These are phyloP conservation scores for Drosophila dunni DNA, from an alignment of 1,140 invertebrate species.

Conservation along the genomic window DNA sequence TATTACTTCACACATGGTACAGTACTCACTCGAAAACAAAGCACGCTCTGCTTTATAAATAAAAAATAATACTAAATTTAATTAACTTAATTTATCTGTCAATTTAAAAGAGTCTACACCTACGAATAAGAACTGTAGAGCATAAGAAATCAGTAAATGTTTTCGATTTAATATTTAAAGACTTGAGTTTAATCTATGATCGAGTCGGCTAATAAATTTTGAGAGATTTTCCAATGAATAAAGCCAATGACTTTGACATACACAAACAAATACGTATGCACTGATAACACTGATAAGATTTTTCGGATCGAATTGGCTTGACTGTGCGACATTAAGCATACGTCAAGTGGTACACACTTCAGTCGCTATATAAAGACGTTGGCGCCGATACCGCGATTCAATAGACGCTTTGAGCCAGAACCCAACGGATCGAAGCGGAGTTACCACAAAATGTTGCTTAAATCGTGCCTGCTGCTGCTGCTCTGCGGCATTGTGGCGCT, in stretches of 20 bases:
- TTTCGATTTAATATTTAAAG: constrained; percentile 8
- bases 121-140: neutral
- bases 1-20: no score
- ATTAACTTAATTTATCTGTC: neutral
- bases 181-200: constrained; percentile 39
- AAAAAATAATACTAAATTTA: neutral
- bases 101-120: neutral
- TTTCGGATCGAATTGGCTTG: constrained; percentile 41
- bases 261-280: constrained; percentile 19
- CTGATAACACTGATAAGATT: constrained; percentile 54
- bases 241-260: constrained; percentile 40
- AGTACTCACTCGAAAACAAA: no score
- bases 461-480: constrained; percentile 57
- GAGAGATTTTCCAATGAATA: constrained; percentile 58
- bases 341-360: constrained; percentile 44
- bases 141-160: neutral
- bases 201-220: constrained; percentile 55
- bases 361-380: constrained; percentile 49
- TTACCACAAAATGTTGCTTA: constrained; percentile 51
- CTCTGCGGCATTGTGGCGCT: constrained; percentile 53
- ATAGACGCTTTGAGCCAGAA: constrained; percentile 53
- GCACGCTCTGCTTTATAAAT: no score
- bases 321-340: constrained; percentile 50
- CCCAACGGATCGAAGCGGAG: constrained; percentile 55
- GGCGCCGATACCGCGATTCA: constrained; percentile 32